Evolutionary conservation across 2,113 vertebrate genomes (phyloP).

Genomic region (Protobothrops flavoviridis): DNA sequence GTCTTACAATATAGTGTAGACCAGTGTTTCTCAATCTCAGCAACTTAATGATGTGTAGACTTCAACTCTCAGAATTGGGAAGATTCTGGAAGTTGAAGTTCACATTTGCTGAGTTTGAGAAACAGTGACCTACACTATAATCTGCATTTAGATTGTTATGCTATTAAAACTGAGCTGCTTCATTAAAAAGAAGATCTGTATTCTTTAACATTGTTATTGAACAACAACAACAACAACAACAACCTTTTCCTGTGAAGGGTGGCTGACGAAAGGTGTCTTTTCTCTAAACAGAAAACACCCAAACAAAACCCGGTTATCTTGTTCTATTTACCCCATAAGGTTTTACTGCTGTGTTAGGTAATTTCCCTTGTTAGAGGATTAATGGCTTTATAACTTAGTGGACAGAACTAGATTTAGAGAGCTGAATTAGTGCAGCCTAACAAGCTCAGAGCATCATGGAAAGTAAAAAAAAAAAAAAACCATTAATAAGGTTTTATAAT

Average conservation of each 20-base stretch:
- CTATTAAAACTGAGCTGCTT: background rate
- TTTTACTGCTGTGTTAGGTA: background rate
- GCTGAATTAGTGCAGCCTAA: slow-evolving; percentile 15
- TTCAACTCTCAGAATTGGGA: background rate
- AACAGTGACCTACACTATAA: background rate
- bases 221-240: background rate
- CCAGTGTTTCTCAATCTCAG: background rate
- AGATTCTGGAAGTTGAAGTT: background rate
- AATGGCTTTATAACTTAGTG: background rate
- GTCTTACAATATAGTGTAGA: background rate
- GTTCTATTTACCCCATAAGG: background rate
- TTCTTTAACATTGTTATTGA: background rate
- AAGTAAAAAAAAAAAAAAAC: slow-evolving; percentile 18
- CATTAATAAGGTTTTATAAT: slow-evolving; percentile 10
- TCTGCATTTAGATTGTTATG: background rate
- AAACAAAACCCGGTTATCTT: background rate
- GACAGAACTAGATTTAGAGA: background rate
- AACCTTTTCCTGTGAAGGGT: background rate
- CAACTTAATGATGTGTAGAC: background rate
- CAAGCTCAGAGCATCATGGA: slow-evolving; percentile 20
- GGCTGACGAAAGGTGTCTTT: background rate
- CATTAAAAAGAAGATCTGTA: background rate
- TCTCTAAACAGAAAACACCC: background rate
- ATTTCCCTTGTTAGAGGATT: slow-evolving; percentile 14
- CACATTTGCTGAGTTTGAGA: background rate